Percentiles rank a stretch among this genome's conserved stretches.
Conservation (phyloP, 2,888 invertebrate genomes). For the Dorcus hopei region DNA sequence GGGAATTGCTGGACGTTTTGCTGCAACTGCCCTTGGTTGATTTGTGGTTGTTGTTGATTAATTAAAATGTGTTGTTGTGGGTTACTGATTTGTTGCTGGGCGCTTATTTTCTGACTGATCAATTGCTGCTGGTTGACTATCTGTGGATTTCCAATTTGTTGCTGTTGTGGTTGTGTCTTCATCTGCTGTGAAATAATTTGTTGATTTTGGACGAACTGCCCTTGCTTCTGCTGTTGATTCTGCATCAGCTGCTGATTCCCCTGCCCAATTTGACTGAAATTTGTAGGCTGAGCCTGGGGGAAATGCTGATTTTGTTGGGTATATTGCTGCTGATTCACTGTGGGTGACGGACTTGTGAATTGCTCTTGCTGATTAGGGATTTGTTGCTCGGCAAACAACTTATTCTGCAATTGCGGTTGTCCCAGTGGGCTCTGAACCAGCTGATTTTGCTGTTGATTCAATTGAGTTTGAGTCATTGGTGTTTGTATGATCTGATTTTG, state of each 20-base stretch:
- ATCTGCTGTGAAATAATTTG: constrained; percentile 14
- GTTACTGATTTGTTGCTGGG: constrained; percentile 38
- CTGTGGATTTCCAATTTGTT: constrained; percentile 6
- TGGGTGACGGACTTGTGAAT: constrained; percentile 48
- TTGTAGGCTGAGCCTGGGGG: constrained; percentile 15
- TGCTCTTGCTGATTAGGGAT: constrained; percentile 23
- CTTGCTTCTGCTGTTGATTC: constrained; percentile 38
- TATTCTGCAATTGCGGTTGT: constrained; percentile 28
- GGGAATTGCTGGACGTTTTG: constrained; percentile 4
- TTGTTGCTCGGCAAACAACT: constrained; percentile 26
- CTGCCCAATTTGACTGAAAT: constrained; percentile 14
- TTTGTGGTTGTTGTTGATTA: constrained; percentile 10
- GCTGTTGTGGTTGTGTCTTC: not conserved
- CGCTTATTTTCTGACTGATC: constrained; percentile 10
- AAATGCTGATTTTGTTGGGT: constrained; percentile 15
- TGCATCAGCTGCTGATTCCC: constrained; percentile 44
- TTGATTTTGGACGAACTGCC: constrained; percentile 19
- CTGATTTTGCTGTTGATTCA: constrained; percentile 18
- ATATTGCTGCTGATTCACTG: constrained; percentile 14
- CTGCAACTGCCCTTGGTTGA: not conserved
- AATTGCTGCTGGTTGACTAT: constrained; percentile 10
- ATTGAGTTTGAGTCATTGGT: constrained; percentile 22
- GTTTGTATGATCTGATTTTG: constrained; percentile 31
- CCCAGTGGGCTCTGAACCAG: constrained; percentile 4
- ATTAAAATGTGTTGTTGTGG: constrained; percentile 17